Base-by-base conservation (phyloP, 2,113 vertebrate species). In the Rostratula benghalensis region DNA sequence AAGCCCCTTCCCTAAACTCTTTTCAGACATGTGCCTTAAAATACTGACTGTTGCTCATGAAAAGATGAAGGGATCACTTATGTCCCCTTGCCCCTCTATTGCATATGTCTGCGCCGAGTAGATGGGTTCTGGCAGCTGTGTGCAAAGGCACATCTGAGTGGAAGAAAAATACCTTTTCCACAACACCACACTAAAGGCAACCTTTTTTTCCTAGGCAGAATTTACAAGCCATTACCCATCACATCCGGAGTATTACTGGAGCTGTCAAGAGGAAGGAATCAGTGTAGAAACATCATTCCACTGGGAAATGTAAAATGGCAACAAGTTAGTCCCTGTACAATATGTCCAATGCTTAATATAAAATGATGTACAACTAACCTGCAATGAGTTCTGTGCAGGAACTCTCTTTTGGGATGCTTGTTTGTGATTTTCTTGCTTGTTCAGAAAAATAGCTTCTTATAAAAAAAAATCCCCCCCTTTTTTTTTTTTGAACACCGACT, bases 281-380 rank as follows among this genome's bases (percentile, higher is more conserved):
- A 61, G 59, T 13, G 50, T 85, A 63, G 78, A 87, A 94, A 80
- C 31, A 83, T 33, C 28, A 87, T 69, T 93, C 81, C 43, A 33
- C 59, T 27, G 78, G 78, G 96, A 96, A 89, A 87, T 6, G 11
- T 77, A 86, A 94, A 89, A 77, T 39, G 45, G 81, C 93, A 95
- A 94, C 81, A 94, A 74, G 87, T 88, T 57, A 43, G 63, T 95
- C 87, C 82, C 93, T 86, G 63, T 70, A 43, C 85, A 51, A 31
- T 69, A 65, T 85, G 93, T 85, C 70, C 87, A 94, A 48, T 4
- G 1, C 63, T 96, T 94, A 93, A 87, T 95, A 87, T 70, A 94
- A 96, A 94, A 94, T 77, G 59, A 96, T 95, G 70, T 96, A 94
- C 74, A 95, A 70, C 89, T 94, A 96, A 93, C 59, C 41, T 79